Percentiles rank a stretch among this genome's conserved stretches.
phyloP scores from a whole-genome alignment of 2,888 invertebrate species.

The Cerastis leucographa region DNA sequence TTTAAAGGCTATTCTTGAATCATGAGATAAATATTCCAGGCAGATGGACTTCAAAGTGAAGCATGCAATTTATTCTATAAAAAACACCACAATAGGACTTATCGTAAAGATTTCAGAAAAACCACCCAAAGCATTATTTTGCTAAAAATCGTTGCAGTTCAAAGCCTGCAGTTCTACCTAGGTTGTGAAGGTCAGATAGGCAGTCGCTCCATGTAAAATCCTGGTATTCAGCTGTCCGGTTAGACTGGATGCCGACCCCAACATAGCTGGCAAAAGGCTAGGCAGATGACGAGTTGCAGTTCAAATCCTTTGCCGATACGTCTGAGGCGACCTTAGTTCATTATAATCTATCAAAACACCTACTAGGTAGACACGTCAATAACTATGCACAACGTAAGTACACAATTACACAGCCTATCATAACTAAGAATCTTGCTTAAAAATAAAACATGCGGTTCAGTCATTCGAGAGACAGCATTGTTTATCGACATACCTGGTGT shows the following conservation, averaged over 20 bases:
- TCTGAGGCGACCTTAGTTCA: too few relatives aligned
- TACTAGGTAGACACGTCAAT: background rate
- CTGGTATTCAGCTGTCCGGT: too few relatives aligned
- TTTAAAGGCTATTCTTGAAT: conserved; percentile 61
- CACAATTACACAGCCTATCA: conserved; percentile 20
- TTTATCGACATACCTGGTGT: conserved; percentile 36
- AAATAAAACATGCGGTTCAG: conserved; percentile 43
- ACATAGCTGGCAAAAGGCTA: too few relatives aligned
- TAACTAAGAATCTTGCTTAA: conserved; percentile 39
- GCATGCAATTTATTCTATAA: background rate
- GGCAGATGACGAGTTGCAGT: too few relatives aligned
- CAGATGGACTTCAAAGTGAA: background rate
- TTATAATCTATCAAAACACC: conserved; percentile 6
- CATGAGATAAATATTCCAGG: conserved; percentile 24
- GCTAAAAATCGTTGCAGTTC: background rate
- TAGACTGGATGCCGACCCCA: too few relatives aligned
- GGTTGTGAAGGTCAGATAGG: too few relatives aligned
- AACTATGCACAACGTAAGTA: background rate
- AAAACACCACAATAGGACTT: background rate
- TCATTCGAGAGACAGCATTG: conserved; percentile 38
- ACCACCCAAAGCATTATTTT: background rate
- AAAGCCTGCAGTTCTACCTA: too few relatives aligned
- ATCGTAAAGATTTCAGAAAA: background rate
- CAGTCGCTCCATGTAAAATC: too few relatives aligned
- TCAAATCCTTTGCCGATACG: background rate